These are phyloP conservation scores for Pristionchus fissidentatus DNA, from an alignment of 2,888 invertebrate genomes.

Conservation along the genomic window DNA sequence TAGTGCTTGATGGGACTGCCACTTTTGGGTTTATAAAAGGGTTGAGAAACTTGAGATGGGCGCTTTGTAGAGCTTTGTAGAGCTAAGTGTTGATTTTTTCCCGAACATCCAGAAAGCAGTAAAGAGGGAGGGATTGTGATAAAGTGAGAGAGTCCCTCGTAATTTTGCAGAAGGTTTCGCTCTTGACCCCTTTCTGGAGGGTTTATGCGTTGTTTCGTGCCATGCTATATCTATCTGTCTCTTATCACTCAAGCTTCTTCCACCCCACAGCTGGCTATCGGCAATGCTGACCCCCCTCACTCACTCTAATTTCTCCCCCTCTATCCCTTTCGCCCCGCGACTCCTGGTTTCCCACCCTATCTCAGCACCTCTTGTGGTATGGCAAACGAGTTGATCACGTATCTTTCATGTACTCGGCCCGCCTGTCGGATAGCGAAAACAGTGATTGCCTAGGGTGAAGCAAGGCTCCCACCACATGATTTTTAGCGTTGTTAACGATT, in stretches of 20 bases:
- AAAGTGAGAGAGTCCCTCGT: too few species aligned
- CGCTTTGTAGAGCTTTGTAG: background rate
- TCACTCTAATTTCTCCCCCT: too few species aligned
- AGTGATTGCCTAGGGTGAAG: constrained; percentile 11
- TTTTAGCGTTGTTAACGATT: constrained; percentile 3
- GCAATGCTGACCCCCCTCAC: too few species aligned
- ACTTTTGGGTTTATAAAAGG: background rate
- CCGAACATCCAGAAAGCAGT: background rate
- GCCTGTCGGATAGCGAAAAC: constrained; percentile 5
- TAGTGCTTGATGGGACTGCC: background rate
- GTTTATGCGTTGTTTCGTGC: background rate
- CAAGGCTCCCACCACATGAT: background rate
- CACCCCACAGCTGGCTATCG: too few species aligned
- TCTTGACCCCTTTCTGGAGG: too few species aligned
- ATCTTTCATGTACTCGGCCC: background rate
- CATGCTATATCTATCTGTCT: background rate
- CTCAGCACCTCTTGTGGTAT: too few species aligned
- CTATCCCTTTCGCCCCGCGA: too few species aligned
- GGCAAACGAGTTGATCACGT: constrained; percentile 24
- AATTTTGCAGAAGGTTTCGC: too few species aligned
- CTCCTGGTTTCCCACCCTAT: too few species aligned
- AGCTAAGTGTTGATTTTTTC: too few species aligned
- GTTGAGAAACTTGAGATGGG: background rate
- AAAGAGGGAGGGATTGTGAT: background rate
- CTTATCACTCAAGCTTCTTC: too few species aligned